These are phyloP conservation scores for Pangasianodon gigas DNA, from an alignment of 2,113 vertebrate genomes.

Conservation along the genomic window DNA sequence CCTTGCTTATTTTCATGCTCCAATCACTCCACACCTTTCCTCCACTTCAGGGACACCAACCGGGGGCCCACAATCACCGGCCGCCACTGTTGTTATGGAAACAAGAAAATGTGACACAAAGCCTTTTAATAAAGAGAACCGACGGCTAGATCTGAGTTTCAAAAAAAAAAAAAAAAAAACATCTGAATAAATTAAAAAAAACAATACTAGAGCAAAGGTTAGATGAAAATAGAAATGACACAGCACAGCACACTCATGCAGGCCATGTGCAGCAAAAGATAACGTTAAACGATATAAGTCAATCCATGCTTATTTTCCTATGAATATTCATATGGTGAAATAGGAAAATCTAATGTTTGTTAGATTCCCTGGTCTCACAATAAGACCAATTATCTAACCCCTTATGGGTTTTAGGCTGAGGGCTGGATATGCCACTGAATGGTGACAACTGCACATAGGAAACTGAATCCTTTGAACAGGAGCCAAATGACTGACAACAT, in stretches of 20 bases:
- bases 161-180: conserved; percentile 67
- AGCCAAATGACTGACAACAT: conserved; percentile 57
- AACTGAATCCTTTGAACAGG: conserved; percentile 53
- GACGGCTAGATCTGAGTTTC: conserved; percentile 64
- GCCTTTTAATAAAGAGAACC: conserved; percentile 58
- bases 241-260: conserved; percentile 20
- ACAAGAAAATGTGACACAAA: conserved; percentile 76
- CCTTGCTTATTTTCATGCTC: conserved; percentile 51
- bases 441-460: conserved; percentile 45
- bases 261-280: conserved; percentile 24
- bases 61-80: conserved; percentile 62
- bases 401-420: conserved; percentile 13
- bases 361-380: conserved; percentile 33
- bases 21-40: conserved; percentile 51
- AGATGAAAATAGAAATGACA: conserved; percentile 35
- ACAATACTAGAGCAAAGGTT: conserved; percentile 42
- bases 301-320: not conserved
- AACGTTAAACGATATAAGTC: not conserved
- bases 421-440: conserved; percentile 40
- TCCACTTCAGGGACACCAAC: conserved; percentile 69
- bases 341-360: not conserved
- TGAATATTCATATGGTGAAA: conserved; percentile 27
- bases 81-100: conserved; percentile 81
- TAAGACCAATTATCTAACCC: conserved; percentile 34
- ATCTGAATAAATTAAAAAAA: conserved; percentile 49